A percentile compares a stretch with the other conserved stretches of the same genome.
These are phyloP conservation scores for Nematopogon swammerdamellus DNA, from an alignment of 2,888 invertebrate species.

Conservation along the genomic window DNA sequence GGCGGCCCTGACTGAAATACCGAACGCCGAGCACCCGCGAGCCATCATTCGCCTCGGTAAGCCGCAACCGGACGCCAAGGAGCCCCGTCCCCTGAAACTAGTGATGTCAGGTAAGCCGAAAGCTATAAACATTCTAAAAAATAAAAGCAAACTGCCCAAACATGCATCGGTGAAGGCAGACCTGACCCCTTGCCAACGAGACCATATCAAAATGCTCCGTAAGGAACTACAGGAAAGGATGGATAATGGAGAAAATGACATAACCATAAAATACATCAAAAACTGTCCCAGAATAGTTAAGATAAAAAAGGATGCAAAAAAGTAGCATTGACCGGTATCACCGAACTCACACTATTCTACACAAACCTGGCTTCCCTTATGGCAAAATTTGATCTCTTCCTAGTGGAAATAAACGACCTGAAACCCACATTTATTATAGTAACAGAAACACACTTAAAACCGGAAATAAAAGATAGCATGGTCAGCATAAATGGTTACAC, in stretches of 20 bases:
- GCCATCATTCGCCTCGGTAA: not conserved
- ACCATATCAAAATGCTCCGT: not conserved
- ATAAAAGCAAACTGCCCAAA: constrained; percentile 1
- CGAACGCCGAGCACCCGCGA: not conserved
- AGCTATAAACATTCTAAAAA: constrained; percentile 1
- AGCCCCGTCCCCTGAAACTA: not conserved
- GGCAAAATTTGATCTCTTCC: constrained; percentile 1
- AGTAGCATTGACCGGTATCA: too few relatives aligned
- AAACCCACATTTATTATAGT: constrained; percentile 1
- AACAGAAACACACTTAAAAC: not conserved
- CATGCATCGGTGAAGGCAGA: not conserved
- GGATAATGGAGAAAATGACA: not conserved
- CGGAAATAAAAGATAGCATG: not conserved
- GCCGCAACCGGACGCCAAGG: too few relatives aligned
- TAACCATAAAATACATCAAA: constrained; percentile 1
- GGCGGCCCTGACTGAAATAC: too few relatives aligned
- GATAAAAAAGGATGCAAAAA: not conserved
- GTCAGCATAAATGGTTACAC: not conserved
- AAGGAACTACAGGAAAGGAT: not conserved
- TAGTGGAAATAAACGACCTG: not conserved
- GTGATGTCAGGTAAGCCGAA: constrained; percentile 1
- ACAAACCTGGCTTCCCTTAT: not conserved
- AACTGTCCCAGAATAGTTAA: not conserved
- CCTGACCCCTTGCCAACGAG: not conserved
- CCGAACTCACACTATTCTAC: not conserved